A percentile compares a stretch with the other conserved stretches of the same genome.
Conservation (phyloP, 2,888 invertebrate genomes). For the Brachyptera risi region DNA sequence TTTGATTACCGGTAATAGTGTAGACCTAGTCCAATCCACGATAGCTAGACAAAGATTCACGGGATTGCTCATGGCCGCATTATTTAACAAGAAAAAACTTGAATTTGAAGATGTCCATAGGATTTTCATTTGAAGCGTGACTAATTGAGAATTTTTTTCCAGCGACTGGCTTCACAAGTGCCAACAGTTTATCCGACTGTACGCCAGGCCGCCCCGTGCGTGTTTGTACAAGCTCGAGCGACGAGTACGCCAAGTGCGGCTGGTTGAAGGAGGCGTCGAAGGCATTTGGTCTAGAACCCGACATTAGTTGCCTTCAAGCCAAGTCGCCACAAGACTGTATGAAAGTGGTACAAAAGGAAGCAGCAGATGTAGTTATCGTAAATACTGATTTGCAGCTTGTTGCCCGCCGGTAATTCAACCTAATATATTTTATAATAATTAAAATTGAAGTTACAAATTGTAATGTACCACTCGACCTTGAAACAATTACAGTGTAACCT, state of each 20-base stretch:
- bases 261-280: slow-evolving; percentile 70
- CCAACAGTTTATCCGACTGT: slow-evolving; percentile 41
- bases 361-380: slow-evolving; percentile 67
- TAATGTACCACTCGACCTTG: too few species aligned
- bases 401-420: slow-evolving; percentile 57
- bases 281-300: slow-evolving; percentile 73
- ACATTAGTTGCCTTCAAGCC: slow-evolving; percentile 69
- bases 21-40: too few species aligned
- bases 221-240: slow-evolving; percentile 63
- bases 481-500: too few species aligned
- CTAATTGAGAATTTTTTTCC: background rate
- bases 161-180: slow-evolving; percentile 44
- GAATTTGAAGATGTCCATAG: too few species aligned
- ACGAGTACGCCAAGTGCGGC: slow-evolving; percentile 72
- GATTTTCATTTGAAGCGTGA: too few species aligned
- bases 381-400: slow-evolving; percentile 66
- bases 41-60: too few species aligned
- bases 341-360: slow-evolving; percentile 56
- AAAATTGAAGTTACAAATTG: too few species aligned
- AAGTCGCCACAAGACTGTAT: slow-evolving; percentile 61
- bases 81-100: too few species aligned
- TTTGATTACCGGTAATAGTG: too few species aligned
- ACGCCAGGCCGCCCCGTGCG: slow-evolving; percentile 40
- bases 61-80: too few species aligned
- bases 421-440: too few species aligned